Percentiles rank a stretch among this genome's conserved stretches.
phyloP scores from a whole-genome alignment of 2,113 vertebrate genomes.

The Macrotus californicus region DNA sequence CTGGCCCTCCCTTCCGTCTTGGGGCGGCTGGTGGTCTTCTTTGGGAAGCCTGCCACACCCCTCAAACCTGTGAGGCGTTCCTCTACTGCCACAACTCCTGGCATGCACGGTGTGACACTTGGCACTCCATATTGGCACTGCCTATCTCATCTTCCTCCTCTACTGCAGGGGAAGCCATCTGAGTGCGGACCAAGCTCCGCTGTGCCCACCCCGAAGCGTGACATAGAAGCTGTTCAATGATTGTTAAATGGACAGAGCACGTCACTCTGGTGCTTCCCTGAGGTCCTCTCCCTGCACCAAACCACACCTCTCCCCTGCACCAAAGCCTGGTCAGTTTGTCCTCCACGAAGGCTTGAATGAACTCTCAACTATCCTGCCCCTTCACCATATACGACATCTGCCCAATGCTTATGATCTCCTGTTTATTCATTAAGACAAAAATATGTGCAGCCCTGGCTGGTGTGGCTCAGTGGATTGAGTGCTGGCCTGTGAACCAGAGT shows the following conservation, averaged over 20 bases:
- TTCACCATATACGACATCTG: background rate
- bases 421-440: background rate
- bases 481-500: too few relatives aligned
- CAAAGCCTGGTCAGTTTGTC: background rate
- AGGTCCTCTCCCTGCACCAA: background rate
- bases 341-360: background rate
- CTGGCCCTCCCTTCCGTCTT: background rate
- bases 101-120: background rate
- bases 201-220: conserved; percentile 27
- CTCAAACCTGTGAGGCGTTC: background rate
- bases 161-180: background rate
- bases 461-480: too few relatives aligned
- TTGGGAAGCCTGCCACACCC: background rate
- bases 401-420: background rate
- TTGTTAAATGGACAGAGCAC: background rate
- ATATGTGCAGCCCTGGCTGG: too few relatives aligned
- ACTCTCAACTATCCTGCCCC: background rate
- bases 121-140: background rate
- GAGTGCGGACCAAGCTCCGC: background rate
- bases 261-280: background rate
- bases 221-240: background rate
- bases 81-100: background rate
- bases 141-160: conserved; percentile 32
- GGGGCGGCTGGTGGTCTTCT: background rate
- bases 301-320: background rate